Evolutionary conservation across 2,888 invertebrate genomes (phyloP).

Genomic region (Idaea dimidiata): DNA sequence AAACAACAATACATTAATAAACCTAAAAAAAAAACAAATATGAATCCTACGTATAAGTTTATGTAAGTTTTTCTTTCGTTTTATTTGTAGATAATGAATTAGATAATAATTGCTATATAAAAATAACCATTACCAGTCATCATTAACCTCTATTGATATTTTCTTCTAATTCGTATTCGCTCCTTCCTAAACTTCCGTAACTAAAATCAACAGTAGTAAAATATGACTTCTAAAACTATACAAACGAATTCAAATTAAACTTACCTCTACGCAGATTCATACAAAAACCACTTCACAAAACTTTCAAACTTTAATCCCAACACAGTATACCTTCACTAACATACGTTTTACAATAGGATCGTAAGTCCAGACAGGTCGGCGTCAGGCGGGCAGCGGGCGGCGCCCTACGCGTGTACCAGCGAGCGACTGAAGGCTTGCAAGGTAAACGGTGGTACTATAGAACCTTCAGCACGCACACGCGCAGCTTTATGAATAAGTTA

Average conservation of each 20-base stretch:
- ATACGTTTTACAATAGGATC: background rate
- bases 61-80: too few relatives aligned
- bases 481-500: background rate
- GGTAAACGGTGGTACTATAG: background rate
- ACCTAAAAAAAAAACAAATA: too few relatives aligned
- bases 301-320: background rate
- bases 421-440: background rate
- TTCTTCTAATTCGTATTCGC: too few relatives aligned
- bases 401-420: background rate
- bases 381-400: background rate
- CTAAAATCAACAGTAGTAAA: background rate
- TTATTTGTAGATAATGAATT: too few relatives aligned
- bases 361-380: background rate
- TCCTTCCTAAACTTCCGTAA: too few relatives aligned
- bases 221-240: background rate
- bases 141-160: too few relatives aligned
- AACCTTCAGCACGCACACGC: background rate
- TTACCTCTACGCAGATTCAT: background rate
- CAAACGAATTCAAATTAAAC: background rate
- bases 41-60: too few relatives aligned
- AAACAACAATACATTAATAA: too few relatives aligned
- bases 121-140: too few relatives aligned
- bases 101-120: too few relatives aligned
- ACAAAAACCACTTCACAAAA: background rate
- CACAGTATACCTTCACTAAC: background rate